Conservation (phyloP, 2,797 vertebrate species). For the Gambelia wislizenii region DNA sequence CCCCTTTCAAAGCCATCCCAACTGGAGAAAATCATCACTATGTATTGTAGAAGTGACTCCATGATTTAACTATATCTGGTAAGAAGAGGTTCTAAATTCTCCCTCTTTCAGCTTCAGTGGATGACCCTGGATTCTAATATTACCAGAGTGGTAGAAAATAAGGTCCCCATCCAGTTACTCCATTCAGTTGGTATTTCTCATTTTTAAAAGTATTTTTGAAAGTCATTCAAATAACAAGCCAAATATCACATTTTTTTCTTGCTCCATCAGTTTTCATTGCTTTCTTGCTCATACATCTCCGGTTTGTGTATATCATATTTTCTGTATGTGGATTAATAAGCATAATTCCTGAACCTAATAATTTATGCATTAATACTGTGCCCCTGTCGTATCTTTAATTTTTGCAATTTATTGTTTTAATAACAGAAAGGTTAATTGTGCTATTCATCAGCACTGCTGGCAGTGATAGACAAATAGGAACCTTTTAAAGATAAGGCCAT, state of each 20-base stretch:
- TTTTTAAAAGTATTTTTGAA: neutral
- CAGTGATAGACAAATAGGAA: conserved; percentile 73
- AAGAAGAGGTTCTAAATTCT: no score
- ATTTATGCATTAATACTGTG: conserved; percentile 80
- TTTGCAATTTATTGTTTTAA: conserved; percentile 82
- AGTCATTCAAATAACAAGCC: neutral
- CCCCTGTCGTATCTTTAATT: conserved; percentile 78
- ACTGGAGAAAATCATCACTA: neutral
- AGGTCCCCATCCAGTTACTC: neutral
- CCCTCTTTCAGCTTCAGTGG: no score
- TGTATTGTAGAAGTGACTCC: neutral
- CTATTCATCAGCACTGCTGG: conserved; percentile 78
- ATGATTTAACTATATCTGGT: no score
- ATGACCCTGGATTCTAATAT: neutral
- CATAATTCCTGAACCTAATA: conserved; percentile 78
- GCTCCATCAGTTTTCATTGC: conserved; percentile 35
- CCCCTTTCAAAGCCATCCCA: neutral
- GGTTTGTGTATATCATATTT: conserved; percentile 76
- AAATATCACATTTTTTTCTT: neutral
- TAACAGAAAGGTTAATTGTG: conserved; percentile 80
- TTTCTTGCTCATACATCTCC: conserved; percentile 66
- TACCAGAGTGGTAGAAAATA: neutral
- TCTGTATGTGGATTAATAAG: conserved; percentile 75
- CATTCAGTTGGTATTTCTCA: neutral
- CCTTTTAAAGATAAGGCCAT: conserved; percentile 71